phyloP scores from a whole-genome alignment of 2,797 vertebrate species.

The Falco biarmicus region DNA sequence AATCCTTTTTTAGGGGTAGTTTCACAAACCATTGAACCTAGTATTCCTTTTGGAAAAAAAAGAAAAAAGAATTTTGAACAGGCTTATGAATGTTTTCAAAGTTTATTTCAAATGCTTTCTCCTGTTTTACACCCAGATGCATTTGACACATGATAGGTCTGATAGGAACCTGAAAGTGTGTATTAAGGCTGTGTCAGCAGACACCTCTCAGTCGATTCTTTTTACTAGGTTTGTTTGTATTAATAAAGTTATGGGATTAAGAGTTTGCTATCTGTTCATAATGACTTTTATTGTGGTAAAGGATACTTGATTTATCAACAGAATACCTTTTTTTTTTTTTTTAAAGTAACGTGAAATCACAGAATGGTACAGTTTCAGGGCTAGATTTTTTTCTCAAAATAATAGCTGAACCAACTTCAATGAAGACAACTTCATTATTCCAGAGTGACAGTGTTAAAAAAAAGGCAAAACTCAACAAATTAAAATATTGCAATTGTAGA shows the following conservation, averaged over 20 bases:
- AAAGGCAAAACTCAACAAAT: background rate
- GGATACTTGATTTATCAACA: background rate
- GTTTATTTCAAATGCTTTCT: background rate
- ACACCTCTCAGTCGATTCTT: background rate
- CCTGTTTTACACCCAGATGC: background rate
- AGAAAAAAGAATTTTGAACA: background rate
- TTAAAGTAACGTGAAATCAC: background rate
- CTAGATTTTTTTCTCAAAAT: background rate
- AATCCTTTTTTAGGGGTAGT: background rate
- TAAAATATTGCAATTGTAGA: background rate
- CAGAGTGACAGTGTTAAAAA: background rate
- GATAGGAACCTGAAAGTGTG: background rate
- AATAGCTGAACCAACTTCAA: background rate
- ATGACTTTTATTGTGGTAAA: background rate
- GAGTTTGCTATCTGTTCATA: background rate
- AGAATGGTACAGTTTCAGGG: background rate
- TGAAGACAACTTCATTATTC: background rate
- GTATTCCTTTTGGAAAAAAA: background rate
- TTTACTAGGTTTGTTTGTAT: background rate
- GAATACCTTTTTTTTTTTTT: background rate
- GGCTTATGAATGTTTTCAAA: background rate
- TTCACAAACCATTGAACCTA: background rate
- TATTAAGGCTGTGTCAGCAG: background rate
- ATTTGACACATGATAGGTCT: background rate
- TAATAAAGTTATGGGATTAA: background rate